Evolutionary conservation across 2,888 invertebrate genomes (phyloP), one percentile per base, ranked within the genome.

Genomic region (Sarcophaga carnaria): DNA sequence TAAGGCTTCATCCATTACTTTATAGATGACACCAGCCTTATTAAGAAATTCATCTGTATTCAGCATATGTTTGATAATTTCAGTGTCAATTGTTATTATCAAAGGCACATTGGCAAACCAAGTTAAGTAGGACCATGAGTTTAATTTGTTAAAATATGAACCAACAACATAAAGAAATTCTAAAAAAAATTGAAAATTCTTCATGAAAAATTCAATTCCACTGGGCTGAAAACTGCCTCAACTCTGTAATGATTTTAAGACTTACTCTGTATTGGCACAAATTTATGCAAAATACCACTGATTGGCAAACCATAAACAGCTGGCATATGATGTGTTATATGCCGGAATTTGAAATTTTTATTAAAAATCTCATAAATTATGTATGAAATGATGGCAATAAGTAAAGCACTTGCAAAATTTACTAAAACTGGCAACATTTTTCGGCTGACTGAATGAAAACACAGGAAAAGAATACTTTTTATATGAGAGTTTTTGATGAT

Each of bases 31-130:
- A 17, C 45, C 72, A 17, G 85, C 74, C 25, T 88, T 89, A 63
- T 89, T 82, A 0, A 89, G 67, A 49, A 88, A 88, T 17, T 83
- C 81, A 6, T 85, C 79, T 3, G 88, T 83, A 37, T 88, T 88
- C 0, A 89, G 78, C 54, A 89, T 70, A 17, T 84, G 78, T 62
- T 89, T 89, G 11, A 84, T 77, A 2, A 89, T 10, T 20, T 71
- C 79, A 3, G 88, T 80, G 83, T 89, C 89, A 4, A 69, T 81
- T 0, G 88, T 88, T 4, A 88, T 79, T 10, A 89, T 47, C 12
- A 88, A 66, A 4, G 89, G 89, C 0, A 77, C 62, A 17, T 79
- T 80, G 12, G 82, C 89, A n/a, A 86, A 79, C 88, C 87, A 88
- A 25, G 88, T 71, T 20, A 84, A 37, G 60, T 75, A 84, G 0